These are phyloP conservation scores for Myiopsitta monachus DNA, from an alignment of 2,113 vertebrate species.

Conservation along the genomic window DNA sequence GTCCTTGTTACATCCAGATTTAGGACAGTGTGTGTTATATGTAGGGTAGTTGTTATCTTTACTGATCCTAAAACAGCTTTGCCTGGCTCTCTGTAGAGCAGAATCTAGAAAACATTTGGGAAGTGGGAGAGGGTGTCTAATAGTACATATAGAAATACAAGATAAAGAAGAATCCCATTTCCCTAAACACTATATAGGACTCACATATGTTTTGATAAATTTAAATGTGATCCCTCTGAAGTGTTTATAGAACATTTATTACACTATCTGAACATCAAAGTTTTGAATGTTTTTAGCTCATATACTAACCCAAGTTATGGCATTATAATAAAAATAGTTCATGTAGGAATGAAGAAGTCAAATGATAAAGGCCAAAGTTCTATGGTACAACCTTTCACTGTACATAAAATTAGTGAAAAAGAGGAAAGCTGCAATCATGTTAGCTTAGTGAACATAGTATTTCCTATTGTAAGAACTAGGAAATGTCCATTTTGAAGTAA, in stretches of 20 bases:
- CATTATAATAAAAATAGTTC: not conserved
- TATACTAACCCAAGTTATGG: not conserved
- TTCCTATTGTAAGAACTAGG: not conserved
- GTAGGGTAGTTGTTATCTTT: not conserved
- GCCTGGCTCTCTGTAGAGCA: not conserved
- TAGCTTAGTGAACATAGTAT: not conserved
- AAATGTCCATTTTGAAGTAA: not conserved
- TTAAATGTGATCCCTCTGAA: not conserved
- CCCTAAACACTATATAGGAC: not conserved
- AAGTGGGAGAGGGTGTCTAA: not conserved
- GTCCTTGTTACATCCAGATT: not conserved
- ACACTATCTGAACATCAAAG: not conserved
- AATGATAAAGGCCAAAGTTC: not conserved
- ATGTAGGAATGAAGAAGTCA: not conserved
- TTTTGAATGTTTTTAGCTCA: not conserved
- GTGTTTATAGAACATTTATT: not conserved
- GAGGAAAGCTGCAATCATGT: not conserved
- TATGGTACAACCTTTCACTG: not conserved
- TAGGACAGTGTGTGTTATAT: not conserved
- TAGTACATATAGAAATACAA: not conserved
- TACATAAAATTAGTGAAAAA: not conserved
- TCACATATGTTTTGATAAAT: not conserved
- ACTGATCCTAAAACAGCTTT: not conserved
- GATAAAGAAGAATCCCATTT: not conserved
- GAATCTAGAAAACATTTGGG: not conserved